Base-by-base conservation (phyloP, 2,113 vertebrate genomes). In the Tauraco erythrolophus region DNA sequence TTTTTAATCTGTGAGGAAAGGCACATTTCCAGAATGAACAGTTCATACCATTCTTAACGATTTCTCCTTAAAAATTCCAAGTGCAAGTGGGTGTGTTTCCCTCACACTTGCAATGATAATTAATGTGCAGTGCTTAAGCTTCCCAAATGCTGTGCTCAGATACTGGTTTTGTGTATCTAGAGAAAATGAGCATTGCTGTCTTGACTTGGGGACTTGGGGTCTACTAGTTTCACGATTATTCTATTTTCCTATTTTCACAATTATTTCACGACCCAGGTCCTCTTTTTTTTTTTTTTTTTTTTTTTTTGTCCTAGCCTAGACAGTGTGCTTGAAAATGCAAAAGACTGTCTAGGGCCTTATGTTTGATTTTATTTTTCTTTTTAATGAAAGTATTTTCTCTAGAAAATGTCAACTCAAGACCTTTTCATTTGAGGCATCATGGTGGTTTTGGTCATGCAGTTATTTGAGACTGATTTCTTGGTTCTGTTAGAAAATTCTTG, bases 401-500 rank as follows among this genome's bases (percentile, higher is more conserved):
- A 92, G 46, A 93, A 95, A 95, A 95, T 89, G 51, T 84, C 62
- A 75, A 35, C 82, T 83, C 6, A 9, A 83, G 57, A 85, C 58
- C 41, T 90, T 93, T 92, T 53, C 35, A 30, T 92, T 85, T 80
- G 35, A 86, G 17, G 31, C 22, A 83, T 69, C 24, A 28, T 48
- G 13, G 33, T 76, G 27, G 5, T 27, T 92, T 88, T 85, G 37
- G 27, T 61, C 66, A 53, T 48, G 24, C 19, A 45, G 79, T 95
- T 93, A 46, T 78, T 9, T 88, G 48, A 95, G 51, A 56, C 35
- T 48, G 43, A 76, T 19, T 79, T 88, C 39, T 88, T 76, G 50
- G 31, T 80, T 93, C 45, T 86, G 31, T 91, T 88, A 92, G 57
- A 72, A 79, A 94, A 94, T 66, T 93, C 58, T 88, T 80, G 14